Conservation (phyloP, 2,888 invertebrate species). For the Caradrina kadenii region DNA sequence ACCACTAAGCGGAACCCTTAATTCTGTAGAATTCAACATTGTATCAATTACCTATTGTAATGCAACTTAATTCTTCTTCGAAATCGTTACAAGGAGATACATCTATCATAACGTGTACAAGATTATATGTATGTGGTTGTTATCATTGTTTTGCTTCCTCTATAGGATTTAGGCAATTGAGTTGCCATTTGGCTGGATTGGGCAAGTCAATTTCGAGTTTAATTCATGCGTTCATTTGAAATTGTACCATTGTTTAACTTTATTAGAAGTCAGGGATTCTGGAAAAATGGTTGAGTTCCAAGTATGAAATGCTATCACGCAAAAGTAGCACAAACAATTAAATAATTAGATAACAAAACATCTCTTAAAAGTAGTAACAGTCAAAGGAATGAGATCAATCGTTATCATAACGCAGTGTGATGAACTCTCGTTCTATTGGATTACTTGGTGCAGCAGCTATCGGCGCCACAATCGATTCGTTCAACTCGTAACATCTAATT, state of each 20-base stretch:
- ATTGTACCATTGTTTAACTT: constrained; percentile 7
- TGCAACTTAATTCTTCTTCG: constrained; percentile 63
- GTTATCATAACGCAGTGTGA: constrained; percentile 62
- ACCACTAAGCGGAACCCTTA: constrained; percentile 63
- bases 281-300: background rate
- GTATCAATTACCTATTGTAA: constrained; percentile 72
- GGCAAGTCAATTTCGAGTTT: constrained; percentile 12
- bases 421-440: constrained; percentile 71
- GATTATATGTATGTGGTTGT: constrained; percentile 48
- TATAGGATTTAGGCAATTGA: constrained; percentile 9
- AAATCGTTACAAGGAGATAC: constrained; percentile 59
- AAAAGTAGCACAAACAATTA: background rate
- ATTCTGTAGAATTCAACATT: constrained; percentile 72
- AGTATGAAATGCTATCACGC: background rate
- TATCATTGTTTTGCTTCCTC: constrained; percentile 25
- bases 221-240: constrained; percentile 4
- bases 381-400: constrained; percentile 56
- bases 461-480: constrained; percentile 79
- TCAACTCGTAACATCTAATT: constrained; percentile 82
- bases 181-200: constrained; percentile 2
- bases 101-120: constrained; percentile 41
- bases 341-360: constrained; percentile 20
- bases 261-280: constrained; percentile 7
- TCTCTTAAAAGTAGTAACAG: constrained; percentile 19
- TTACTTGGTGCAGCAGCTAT: constrained; percentile 69